A percentile compares a stretch with the other conserved stretches of the same genome.
Conservation (phyloP, 2,797 vertebrate species). For the Mus caroli region DNA sequence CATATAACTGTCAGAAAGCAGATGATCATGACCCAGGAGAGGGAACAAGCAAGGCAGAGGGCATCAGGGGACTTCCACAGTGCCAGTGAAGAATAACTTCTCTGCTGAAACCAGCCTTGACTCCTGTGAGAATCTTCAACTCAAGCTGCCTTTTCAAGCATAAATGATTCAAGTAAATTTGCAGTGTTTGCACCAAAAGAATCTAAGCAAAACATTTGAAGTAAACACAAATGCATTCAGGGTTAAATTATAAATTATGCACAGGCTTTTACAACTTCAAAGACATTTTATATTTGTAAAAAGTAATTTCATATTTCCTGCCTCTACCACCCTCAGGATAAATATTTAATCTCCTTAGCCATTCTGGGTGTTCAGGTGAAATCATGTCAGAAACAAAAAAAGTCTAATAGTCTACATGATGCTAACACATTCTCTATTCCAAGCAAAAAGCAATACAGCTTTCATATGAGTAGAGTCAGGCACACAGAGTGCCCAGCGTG, state of each 20-base stretch:
- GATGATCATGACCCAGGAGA: background rate
- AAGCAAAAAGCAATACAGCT: background rate
- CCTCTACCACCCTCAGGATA: background rate
- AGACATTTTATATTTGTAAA: background rate
- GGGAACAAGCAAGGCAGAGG: background rate
- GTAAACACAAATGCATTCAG: background rate
- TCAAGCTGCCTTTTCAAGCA: background rate
- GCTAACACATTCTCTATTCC: background rate
- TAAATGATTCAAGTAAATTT: background rate
- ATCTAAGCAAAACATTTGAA: conserved; percentile 7
- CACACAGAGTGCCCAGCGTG: too few relatives aligned
- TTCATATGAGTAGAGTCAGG: background rate
- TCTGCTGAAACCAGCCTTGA: background rate
- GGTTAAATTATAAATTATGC: conserved; percentile 24
- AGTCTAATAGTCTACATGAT: background rate
- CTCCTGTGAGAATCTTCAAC: background rate
- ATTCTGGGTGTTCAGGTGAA: background rate
- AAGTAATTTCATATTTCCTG: conserved; percentile 29
- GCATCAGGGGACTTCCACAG: background rate
- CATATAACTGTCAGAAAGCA: background rate
- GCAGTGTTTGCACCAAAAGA: background rate
- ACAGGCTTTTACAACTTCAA: conserved; percentile 27
- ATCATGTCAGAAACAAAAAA: conserved; percentile 5
- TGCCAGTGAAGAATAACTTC: background rate
- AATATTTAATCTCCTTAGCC: conserved; percentile 40